Percentiles rank a stretch among this genome's conserved stretches.
phyloP scores from a whole-genome alignment of 2,113 vertebrate species.

The Rattus norvegicus region DNA sequence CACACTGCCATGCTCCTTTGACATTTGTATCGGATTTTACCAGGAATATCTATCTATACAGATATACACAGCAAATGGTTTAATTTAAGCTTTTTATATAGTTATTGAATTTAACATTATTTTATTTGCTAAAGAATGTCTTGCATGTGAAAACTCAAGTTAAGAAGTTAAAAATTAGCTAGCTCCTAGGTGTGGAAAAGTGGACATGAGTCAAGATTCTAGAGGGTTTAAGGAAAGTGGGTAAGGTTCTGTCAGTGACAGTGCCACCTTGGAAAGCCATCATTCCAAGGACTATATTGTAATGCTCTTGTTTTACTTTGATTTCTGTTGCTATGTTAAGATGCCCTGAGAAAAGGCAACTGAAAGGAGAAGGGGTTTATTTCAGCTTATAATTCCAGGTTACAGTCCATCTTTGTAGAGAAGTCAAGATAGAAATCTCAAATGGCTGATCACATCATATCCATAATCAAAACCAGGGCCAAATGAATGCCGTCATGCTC shows the following conservation, averaged over 20 bases:
- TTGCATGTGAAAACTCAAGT: slow-evolving; percentile 28
- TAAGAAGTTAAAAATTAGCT: slow-evolving; percentile 31
- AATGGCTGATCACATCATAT: neutral
- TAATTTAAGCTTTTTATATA: neutral
- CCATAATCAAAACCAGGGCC: neutral
- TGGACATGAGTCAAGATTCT: neutral
- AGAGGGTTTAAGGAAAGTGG: neutral
- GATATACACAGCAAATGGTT: neutral
- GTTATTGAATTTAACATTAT: neutral
- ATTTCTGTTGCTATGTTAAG: neutral
- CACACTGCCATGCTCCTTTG: neutral
- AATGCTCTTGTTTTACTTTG: neutral
- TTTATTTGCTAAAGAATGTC: slow-evolving; percentile 43
- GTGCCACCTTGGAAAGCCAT: neutral
- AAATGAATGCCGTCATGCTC: too few relatives aligned
- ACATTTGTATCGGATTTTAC: neutral
- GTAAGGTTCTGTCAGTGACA: slow-evolving; percentile 17
- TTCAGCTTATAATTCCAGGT: neutral
- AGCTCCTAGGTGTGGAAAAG: neutral
- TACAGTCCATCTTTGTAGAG: too few relatives aligned
- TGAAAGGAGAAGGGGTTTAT: neutral
- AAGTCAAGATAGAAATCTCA: too few relatives aligned
- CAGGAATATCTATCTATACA: neutral
- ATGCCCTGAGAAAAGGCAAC: neutral
- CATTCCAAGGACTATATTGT: neutral